These are phyloP conservation scores for Acanthochromis polyacanthus DNA, from an alignment of 2,113 vertebrate genomes.

Conservation along the genomic window DNA sequence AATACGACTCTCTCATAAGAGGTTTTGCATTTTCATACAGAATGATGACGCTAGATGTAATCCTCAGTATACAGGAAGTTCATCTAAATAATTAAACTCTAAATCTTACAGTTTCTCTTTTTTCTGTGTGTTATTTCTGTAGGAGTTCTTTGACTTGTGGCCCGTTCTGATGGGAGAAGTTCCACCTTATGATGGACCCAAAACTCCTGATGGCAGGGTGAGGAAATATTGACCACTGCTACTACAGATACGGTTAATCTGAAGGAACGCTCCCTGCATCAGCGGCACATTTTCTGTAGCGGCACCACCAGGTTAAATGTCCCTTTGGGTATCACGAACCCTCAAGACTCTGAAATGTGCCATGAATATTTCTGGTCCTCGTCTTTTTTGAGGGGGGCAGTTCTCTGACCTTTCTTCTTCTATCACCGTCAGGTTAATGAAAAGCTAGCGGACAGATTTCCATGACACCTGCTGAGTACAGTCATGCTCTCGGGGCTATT, in stretches of 20 bases:
- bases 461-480: neutral
- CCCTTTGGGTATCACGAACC: too few species aligned
- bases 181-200: slow-evolving; percentile 85
- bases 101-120: neutral
- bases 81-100: slow-evolving; percentile 21
- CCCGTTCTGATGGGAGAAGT: slow-evolving; percentile 87
- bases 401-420: neutral
- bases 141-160: slow-evolving; percentile 90
- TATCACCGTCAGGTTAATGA: neutral
- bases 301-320: neutral
- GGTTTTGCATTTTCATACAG: slow-evolving; percentile 3
- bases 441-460: neutral
- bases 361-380: too few species aligned
- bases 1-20: neutral
- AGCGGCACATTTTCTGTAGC: neutral
- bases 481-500: neutral
- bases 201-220: slow-evolving; percentile 88
- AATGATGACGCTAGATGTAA: neutral
- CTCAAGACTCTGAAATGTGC: too few species aligned
- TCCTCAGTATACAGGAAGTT: neutral
- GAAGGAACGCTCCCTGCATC: neutral
- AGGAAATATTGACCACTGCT: slow-evolving; percentile 36
- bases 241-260: neutral
- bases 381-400: too few species aligned
- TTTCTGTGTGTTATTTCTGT: slow-evolving; percentile 20